Evolutionary conservation across 2,888 invertebrate genomes (phyloP).

Genomic region (Euplexia lucipara): DNA sequence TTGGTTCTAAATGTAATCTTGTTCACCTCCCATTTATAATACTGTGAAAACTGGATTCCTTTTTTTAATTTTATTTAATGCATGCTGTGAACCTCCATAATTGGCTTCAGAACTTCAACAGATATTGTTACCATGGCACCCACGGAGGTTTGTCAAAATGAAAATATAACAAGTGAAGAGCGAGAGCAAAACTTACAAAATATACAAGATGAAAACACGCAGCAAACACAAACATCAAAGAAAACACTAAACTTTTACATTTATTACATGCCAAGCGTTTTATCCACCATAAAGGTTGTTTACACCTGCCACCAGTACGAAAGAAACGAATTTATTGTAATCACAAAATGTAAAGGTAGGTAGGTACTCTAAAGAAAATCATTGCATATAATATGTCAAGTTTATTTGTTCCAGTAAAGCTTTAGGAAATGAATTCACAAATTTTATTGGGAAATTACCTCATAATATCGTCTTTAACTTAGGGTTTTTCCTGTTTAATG

Average conservation of each 20-base stretch:
- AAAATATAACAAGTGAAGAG: too few relatives aligned
- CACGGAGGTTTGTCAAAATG: too few relatives aligned
- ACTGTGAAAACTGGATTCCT: too few relatives aligned
- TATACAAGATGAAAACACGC: too few relatives aligned
- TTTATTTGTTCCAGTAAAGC: neutral
- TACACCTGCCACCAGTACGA: conserved; percentile 12
- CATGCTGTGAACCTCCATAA: too few relatives aligned
- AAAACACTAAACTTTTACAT: conserved; percentile 35
- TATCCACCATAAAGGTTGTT: conserved; percentile 34
- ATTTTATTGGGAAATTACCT: conserved; percentile 1
- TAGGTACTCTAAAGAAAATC: conserved; percentile 1
- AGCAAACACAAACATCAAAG: neutral
- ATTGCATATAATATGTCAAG: neutral
- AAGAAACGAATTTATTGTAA: conserved; percentile 31
- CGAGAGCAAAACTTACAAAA: too few relatives aligned
- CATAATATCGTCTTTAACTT: neutral
- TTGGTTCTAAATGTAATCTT: too few relatives aligned
- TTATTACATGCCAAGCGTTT: conserved; percentile 20
- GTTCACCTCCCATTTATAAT: too few relatives aligned
- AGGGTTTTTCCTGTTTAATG: neutral
- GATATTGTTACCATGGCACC: too few relatives aligned
- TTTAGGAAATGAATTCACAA: neutral
- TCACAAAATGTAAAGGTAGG: conserved; percentile 16
- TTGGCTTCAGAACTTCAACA: too few relatives aligned
- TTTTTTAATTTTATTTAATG: too few relatives aligned